Percentiles rank a stretch among this genome's conserved stretches.
Evolutionary conservation across 2,888 invertebrate genomes (phyloP).

Genomic region (Parochlus steinenii): DNA sequence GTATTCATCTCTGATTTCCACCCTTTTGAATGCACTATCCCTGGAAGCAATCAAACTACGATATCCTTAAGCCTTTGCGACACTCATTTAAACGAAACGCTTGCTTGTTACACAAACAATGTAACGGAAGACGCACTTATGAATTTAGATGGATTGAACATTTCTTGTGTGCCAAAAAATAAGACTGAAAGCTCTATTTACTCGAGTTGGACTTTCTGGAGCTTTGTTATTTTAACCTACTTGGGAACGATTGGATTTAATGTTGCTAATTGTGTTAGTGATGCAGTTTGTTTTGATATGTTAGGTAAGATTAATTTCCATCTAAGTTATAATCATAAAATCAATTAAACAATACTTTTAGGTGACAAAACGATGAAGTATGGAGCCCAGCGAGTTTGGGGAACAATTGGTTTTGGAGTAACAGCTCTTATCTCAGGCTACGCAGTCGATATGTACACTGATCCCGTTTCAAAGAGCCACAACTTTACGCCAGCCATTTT

Average conservation of each 20-base stretch:
- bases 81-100: no score
- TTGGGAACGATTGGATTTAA: slow-evolving; percentile 65
- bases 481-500: slow-evolving; percentile 53
- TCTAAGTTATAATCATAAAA: not conserved
- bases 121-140: no score
- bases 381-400: slow-evolving; percentile 68
- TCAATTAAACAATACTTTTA: slow-evolving; percentile 30
- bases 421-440: slow-evolving; percentile 56
- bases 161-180: not conserved
- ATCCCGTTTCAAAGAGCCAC: slow-evolving; percentile 35
- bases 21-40: no score
- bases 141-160: slow-evolving; percentile 1
- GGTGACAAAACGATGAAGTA: slow-evolving; percentile 49
- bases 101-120: no score
- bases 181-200: slow-evolving; percentile 32
- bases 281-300: slow-evolving; percentile 80
- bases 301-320: slow-evolving; percentile 40
- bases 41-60: no score
- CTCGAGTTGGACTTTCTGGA: slow-evolving; percentile 48
- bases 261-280: slow-evolving; percentile 72
- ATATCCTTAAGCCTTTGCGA: no score
- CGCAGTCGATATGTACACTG: slow-evolving; percentile 47
- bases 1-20: no score
- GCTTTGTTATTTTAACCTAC: slow-evolving; percentile 52
- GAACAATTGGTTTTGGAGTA: slow-evolving; percentile 61